These are phyloP conservation scores for Poeciliopsis turrubarensis DNA, from an alignment of 2,113 vertebrate species.

Conservation along the genomic window DNA sequence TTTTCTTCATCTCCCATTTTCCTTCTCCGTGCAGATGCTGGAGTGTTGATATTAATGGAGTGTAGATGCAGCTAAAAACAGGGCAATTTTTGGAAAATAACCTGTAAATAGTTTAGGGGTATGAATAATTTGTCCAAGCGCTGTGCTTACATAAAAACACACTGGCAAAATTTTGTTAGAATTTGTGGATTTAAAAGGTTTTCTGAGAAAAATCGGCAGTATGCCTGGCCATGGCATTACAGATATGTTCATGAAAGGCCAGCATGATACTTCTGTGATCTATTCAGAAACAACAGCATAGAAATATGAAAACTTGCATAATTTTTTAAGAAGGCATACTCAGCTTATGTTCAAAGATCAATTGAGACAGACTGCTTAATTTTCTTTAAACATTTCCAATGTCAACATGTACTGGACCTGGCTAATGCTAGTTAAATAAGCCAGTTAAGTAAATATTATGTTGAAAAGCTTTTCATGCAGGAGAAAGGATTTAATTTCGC, in stretches of 20 bases:
- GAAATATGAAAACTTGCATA: background rate
- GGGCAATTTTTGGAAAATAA: background rate
- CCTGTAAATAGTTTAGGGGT: background rate
- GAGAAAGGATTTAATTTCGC: background rate
- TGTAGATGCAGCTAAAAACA: background rate
- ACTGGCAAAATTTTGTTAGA: background rate
- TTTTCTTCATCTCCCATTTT: too few relatives aligned
- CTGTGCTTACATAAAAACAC: background rate
- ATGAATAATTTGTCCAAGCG: background rate
- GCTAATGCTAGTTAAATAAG: background rate
- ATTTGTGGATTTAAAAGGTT: background rate
- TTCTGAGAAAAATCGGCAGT: background rate
- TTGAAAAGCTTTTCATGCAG: background rate
- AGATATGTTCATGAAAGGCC: background rate
- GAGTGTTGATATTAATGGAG: too few relatives aligned
- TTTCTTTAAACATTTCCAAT: background rate
- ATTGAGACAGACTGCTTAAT: too few relatives aligned
- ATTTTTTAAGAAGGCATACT: background rate
- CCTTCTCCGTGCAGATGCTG: too few relatives aligned
- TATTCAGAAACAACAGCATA: background rate
- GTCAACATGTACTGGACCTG: background rate
- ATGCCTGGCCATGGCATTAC: background rate
- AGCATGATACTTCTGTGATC: background rate
- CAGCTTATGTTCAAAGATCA: too few relatives aligned
- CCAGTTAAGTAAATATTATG: background rate